phyloP scores from a whole-genome alignment of 2,797 vertebrate genomes.

The Lepilemur septentrionalis region DNA sequence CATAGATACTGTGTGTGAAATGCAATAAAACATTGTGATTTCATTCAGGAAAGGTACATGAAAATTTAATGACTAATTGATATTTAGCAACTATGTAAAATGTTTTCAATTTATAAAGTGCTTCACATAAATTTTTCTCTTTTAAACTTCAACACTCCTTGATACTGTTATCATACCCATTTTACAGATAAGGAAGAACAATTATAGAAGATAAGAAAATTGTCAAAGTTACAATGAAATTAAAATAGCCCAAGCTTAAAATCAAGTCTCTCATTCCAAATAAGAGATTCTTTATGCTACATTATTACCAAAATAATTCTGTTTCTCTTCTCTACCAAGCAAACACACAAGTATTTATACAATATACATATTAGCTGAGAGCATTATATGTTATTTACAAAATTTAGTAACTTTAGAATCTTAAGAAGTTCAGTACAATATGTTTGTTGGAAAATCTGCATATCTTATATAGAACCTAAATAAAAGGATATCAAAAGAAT shows the following conservation, averaged over 20 bases:
- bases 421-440: background rate
- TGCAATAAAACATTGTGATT: conserved; percentile 11
- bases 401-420: background rate
- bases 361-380: background rate
- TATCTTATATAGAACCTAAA: background rate
- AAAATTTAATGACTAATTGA: background rate
- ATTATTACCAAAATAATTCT: background rate
- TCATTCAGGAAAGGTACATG: conserved; percentile 8
- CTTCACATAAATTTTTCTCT: conserved; percentile 18
- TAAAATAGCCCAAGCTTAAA: background rate
- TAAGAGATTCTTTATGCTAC: background rate
- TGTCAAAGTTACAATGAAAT: background rate
- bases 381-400: background rate
- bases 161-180: background rate
- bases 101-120: background rate
- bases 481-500: background rate
- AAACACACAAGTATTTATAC: background rate
- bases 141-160: background rate
- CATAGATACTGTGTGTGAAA: background rate
- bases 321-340: background rate
- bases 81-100: background rate
- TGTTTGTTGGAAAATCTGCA: background rate
- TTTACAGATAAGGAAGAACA: background rate
- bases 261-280: background rate
- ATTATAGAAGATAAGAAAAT: background rate